Conservation (phyloP, 2,888 invertebrate species). For the Patella ulyssiponensis region DNA sequence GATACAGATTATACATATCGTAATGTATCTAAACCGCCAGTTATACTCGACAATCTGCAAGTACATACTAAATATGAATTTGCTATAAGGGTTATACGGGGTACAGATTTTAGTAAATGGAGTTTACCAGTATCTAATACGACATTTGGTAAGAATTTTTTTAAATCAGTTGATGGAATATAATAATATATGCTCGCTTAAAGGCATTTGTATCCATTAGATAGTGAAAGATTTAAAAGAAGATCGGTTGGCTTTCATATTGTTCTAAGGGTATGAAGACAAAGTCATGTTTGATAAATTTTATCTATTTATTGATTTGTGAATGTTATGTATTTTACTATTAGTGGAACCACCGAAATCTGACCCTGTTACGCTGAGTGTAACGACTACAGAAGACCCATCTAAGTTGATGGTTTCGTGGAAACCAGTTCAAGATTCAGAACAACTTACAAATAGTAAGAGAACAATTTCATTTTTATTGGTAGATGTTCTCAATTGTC, state of each 20-base stretch:
- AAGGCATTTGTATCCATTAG: too few relatives aligned
- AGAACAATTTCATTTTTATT: too few relatives aligned
- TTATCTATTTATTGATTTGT: too few relatives aligned
- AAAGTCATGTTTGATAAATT: too few relatives aligned
- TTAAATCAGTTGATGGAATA: too few relatives aligned
- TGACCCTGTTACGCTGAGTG: background rate
- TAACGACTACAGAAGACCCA: background rate
- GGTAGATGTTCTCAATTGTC: too few relatives aligned
- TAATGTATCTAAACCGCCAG: background rate
- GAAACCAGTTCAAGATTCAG: background rate
- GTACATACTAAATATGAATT: constrained; percentile 36
- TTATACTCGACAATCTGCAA: constrained; percentile 25
- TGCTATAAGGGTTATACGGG: constrained; percentile 29
- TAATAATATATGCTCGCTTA: too few relatives aligned
- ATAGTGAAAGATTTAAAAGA: too few relatives aligned
- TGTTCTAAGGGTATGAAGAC: too few relatives aligned
- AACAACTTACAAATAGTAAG: too few relatives aligned
- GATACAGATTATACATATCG: background rate
- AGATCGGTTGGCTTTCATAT: too few relatives aligned
- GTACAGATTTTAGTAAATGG: constrained; percentile 34
- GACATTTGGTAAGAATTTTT: constrained; percentile 20
- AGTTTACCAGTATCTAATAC: constrained; percentile 37
- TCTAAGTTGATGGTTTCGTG: background rate
- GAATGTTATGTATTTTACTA: too few relatives aligned
- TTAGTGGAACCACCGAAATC: background rate